Percentiles rank a stretch among this genome's conserved stretches.
Conservation (phyloP, 2,113 vertebrate genomes). For the Syrrhaptes paradoxus region DNA sequence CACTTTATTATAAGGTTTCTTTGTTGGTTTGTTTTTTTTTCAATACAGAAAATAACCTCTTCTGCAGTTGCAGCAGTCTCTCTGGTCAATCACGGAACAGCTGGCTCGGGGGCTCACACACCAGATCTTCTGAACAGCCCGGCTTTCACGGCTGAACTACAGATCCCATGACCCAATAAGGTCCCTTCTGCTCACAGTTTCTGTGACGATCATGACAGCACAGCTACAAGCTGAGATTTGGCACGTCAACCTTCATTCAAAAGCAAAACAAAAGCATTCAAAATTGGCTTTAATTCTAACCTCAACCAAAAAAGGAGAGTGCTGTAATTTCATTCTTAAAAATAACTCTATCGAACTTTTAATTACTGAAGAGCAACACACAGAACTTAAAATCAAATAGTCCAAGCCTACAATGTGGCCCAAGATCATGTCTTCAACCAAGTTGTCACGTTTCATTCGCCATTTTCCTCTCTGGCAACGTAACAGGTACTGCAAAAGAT, state of each 20-base stretch:
- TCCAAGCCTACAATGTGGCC: background rate
- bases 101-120: background rate
- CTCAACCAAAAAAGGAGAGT: background rate
- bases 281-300: background rate
- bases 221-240: background rate
- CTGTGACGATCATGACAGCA: background rate
- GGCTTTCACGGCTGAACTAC: background rate
- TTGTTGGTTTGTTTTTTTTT: background rate
- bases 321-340: background rate
- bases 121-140: background rate
- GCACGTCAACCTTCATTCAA: background rate
- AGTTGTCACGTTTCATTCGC: background rate
- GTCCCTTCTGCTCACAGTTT: background rate
- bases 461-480: background rate
- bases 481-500: background rate
- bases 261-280: background rate
- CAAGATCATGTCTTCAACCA: background rate
- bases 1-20: background rate
- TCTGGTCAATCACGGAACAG: too few species aligned
- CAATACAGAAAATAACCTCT: background rate
- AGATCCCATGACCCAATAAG: background rate
- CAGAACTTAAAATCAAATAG: background rate
- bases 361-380: background rate
- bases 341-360: background rate
- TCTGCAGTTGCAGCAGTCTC: background rate